phyloP scores from a whole-genome alignment of 2,888 invertebrate genomes.

The Formica aserva region DNA sequence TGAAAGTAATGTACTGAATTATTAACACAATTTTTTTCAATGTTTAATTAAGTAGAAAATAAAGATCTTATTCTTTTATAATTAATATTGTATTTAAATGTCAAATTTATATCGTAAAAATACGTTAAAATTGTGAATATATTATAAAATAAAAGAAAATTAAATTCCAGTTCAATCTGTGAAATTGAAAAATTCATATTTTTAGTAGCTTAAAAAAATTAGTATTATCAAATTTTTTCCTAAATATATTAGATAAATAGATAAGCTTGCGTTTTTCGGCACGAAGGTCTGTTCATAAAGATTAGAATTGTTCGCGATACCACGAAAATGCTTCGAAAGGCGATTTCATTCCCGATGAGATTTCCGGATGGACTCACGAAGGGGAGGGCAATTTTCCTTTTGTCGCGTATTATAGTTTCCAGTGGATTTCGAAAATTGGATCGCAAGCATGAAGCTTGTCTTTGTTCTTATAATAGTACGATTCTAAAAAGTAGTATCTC shows the following conservation, averaged over 20 bases:
- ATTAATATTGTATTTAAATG: background rate
- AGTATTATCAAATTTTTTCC: background rate
- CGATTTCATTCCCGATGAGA: conserved; percentile 11
- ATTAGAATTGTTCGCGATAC: conserved; percentile 28
- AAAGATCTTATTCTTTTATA: background rate
- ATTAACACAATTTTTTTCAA: background rate
- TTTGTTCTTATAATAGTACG: conserved; percentile 30
- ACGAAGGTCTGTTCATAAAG: conserved; percentile 13
- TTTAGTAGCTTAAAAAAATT: background rate
- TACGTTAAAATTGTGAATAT: background rate
- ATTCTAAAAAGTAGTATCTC: conserved; percentile 5
- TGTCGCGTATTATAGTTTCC: conserved; percentile 17
- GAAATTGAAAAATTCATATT: conserved; percentile 14
- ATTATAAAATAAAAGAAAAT: background rate
- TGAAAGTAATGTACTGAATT: background rate
- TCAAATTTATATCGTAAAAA: background rate
- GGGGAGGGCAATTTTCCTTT: conserved; percentile 3
- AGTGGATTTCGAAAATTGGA: conserved; percentile 42
- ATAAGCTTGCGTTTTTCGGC: background rate
- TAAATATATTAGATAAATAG: conserved; percentile 15
- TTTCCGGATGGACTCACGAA: conserved; percentile 7
- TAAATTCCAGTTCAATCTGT: background rate
- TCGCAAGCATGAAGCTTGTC: conserved; percentile 17
- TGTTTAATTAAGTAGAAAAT: conserved; percentile 4
- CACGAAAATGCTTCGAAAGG: conserved; percentile 15